Conservation (phyloP, 1,140 invertebrate species). For the Arctopsyche grandis region DNA sequence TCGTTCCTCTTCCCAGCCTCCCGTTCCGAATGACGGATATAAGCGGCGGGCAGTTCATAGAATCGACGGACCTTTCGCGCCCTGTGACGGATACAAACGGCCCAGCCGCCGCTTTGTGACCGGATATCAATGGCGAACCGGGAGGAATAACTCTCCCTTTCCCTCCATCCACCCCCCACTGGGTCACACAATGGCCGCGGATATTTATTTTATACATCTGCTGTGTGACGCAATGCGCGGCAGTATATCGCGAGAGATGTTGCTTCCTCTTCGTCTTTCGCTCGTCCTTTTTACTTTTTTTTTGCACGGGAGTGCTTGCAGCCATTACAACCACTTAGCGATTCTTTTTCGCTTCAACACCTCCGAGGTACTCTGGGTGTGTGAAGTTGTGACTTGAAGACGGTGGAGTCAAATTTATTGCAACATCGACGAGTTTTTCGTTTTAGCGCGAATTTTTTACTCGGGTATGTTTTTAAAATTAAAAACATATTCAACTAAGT, state of each 20-base stretch:
- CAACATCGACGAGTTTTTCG: too few relatives aligned
- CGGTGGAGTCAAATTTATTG: not conserved
- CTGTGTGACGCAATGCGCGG: slow-evolving; percentile 44
- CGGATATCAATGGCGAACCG: slow-evolving; percentile 31
- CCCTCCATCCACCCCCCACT: not conserved
- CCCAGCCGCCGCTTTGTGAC: slow-evolving; percentile 40
- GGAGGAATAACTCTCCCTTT: not conserved
- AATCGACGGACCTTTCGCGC: slow-evolving; percentile 28
- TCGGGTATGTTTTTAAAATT: too few relatives aligned
- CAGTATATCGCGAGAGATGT: slow-evolving; percentile 10
- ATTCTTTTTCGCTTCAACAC: not conserved
- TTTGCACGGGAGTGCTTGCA: not conserved
- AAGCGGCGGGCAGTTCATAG: slow-evolving; percentile 24
- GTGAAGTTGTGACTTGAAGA: not conserved
- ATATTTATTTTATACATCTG: slow-evolving; percentile 54
- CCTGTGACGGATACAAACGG: slow-evolving; percentile 27
- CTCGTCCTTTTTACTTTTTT: not conserved
- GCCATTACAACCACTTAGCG: not conserved
- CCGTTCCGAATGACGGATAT: slow-evolving; percentile 19
- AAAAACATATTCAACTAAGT: too few relatives aligned
- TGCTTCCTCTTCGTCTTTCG: not conserved
- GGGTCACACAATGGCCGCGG: slow-evolving; percentile 35
- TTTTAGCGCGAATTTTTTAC: too few relatives aligned
- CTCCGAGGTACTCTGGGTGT: not conserved
- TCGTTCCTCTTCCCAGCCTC: not conserved